Conservation (phyloP, 2,113 vertebrate species). For the Nothobranchius furzeri region DNA sequence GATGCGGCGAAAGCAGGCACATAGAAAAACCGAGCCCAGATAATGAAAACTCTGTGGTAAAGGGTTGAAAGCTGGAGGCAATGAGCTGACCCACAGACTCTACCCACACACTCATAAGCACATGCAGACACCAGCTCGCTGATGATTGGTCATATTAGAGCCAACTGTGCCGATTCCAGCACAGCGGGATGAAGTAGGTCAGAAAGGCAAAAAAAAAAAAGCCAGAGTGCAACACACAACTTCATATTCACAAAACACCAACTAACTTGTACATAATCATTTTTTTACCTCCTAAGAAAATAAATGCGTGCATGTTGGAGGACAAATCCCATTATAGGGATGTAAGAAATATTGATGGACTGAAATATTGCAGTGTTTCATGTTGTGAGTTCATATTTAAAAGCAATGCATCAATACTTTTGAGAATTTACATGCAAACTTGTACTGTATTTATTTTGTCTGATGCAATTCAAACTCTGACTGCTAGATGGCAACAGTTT, state of each 20-base stretch:
- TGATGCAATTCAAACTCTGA: no score
- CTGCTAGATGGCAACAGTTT: no score
- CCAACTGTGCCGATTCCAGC: slow-evolving; percentile 7
- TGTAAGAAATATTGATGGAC: no score
- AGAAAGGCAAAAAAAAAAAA: background rate
- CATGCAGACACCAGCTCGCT: slow-evolving; percentile 4
- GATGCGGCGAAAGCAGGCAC: background rate
- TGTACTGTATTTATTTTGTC: no score
- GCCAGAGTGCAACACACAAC: background rate
- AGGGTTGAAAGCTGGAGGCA: slow-evolving; percentile 35
- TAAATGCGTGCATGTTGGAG: no score
- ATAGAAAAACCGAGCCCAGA: slow-evolving; percentile 17
- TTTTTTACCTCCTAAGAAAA: background rate
- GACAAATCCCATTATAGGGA: no score
- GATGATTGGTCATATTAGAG: slow-evolving; percentile 19
- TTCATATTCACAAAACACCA: background rate
- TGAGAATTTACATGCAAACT: no score
- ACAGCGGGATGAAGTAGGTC: slow-evolving; percentile 7
- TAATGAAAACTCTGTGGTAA: slow-evolving; percentile 31
- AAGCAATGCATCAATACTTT: no score
- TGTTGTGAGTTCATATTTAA: no score
- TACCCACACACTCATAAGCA: background rate
- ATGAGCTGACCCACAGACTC: slow-evolving; percentile 24
- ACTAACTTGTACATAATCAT: background rate
- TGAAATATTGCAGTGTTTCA: no score